phyloP scores from a whole-genome alignment of 1,140 invertebrate species.

The Manduca sexta region DNA sequence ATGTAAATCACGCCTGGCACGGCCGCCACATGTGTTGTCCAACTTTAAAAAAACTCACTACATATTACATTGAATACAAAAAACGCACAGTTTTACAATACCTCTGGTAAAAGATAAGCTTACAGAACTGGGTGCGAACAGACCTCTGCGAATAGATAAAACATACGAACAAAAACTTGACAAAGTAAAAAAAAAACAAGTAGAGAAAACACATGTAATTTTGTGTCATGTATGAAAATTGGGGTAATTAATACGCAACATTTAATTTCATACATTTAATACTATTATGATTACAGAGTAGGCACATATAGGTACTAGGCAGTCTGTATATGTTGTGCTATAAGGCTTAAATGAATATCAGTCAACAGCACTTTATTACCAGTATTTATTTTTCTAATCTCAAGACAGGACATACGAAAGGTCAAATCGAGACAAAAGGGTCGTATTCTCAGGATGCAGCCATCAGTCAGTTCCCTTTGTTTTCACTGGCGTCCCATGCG shows the following conservation, averaged over 20 bases:
- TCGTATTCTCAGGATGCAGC: slow-evolving; percentile 39
- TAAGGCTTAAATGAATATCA: neutral
- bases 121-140: slow-evolving; percentile 5
- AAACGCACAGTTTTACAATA: slow-evolving; percentile 42
- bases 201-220: neutral
- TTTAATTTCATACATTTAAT: neutral
- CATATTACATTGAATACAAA: slow-evolving; percentile 29
- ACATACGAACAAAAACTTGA: neutral
- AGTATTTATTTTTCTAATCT: slow-evolving; percentile 5
- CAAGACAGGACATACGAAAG: slow-evolving; percentile 13
- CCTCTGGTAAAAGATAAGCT: slow-evolving; percentile 31
- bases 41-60: slow-evolving; percentile 44
- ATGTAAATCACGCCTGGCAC: slow-evolving; percentile 38
- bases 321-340: neutral
- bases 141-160: slow-evolving; percentile 16
- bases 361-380: neutral
- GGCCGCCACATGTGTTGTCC: slow-evolving; percentile 42
- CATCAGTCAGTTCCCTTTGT: slow-evolving; percentile 47
- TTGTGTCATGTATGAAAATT: too few relatives aligned
- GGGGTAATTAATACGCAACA: too few relatives aligned
- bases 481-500: slow-evolving; percentile 39
- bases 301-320: neutral
- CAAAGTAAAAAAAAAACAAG: neutral
- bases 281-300: neutral
- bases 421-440: slow-evolving; percentile 28